Percentiles rank a stretch among this genome's conserved stretches.
Evolutionary conservation across 2,797 vertebrate species (phyloP).

Genomic region (Phyllotis vaccarum): DNA sequence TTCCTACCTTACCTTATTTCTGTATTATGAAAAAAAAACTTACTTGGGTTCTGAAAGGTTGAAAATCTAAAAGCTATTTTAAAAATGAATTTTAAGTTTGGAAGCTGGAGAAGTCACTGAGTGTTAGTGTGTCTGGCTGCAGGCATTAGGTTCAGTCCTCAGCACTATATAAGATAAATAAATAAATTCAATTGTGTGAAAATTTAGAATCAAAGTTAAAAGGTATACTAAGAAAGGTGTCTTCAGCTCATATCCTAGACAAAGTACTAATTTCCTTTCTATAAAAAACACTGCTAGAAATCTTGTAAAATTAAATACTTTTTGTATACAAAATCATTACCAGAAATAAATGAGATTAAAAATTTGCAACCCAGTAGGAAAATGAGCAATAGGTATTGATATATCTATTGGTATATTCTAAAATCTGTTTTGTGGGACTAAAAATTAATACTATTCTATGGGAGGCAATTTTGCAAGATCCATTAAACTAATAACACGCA

Average conservation of each 20-base stretch:
- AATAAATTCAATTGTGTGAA: slow-evolving; percentile 5
- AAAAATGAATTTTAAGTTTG: neutral
- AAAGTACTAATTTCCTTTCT: slow-evolving; percentile 2
- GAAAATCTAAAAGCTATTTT: neutral
- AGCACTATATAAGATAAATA: neutral
- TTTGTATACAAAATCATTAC: slow-evolving; percentile 30
- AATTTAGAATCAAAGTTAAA: slow-evolving; percentile 22
- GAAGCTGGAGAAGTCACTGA: neutral
- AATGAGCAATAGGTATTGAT: neutral
- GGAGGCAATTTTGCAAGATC: neutral
- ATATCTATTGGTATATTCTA: slow-evolving; percentile 37
- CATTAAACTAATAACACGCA: neutral
- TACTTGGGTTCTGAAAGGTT: neutral
- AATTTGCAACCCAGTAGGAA: neutral
- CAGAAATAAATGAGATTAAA: slow-evolving; percentile 38
- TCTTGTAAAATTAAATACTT: neutral
- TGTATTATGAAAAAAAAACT: neutral
- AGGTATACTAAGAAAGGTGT: neutral
- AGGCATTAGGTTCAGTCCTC: neutral
- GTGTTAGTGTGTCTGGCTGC: neutral
- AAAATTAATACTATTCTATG: neutral
- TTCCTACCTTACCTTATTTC: neutral
- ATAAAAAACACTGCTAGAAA: neutral
- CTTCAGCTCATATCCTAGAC: slow-evolving; percentile 37
- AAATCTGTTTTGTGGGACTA: neutral